Conservation (phyloP, 2,113 vertebrate species). For the Rattus rattus region DNA sequence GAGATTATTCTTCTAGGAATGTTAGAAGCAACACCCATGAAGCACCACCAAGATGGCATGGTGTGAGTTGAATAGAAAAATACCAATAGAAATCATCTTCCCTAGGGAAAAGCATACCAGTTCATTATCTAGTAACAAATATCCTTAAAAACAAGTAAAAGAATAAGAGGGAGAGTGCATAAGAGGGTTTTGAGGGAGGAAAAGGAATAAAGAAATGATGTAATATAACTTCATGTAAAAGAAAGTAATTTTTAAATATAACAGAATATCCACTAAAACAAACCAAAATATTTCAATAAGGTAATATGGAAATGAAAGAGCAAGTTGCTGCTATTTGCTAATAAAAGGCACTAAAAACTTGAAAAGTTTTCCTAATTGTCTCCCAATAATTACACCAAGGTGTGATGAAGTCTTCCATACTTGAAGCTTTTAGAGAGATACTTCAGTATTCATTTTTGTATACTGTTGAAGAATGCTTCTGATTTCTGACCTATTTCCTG, state of each 20-base stretch:
- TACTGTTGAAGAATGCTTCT: neutral
- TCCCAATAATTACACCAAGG: neutral
- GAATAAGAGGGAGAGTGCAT: neutral
- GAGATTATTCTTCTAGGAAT: neutral
- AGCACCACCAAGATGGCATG: neutral
- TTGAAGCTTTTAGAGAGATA: neutral
- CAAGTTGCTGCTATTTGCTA: neutral
- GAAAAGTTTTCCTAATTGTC: neutral
- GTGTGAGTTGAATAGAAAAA: neutral
- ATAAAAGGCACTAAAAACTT: neutral
- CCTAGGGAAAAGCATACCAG: neutral
- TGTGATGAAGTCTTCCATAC: neutral
- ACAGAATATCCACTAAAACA: neutral
- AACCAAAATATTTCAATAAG: neutral
- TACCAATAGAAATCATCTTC: neutral
- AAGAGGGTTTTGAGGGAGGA: neutral
- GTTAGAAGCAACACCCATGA: neutral
- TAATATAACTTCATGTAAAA: neutral
- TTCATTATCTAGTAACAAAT: neutral
- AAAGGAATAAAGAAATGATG: neutral
- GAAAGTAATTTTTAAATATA: neutral
- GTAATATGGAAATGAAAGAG: neutral
- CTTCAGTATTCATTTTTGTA: neutral
- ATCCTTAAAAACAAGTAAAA: neutral
- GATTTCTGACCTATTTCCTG: neutral